These are phyloP conservation scores for Halictus quadricinctus DNA, from an alignment of 2,888 invertebrate genomes.

Conservation along the genomic window DNA sequence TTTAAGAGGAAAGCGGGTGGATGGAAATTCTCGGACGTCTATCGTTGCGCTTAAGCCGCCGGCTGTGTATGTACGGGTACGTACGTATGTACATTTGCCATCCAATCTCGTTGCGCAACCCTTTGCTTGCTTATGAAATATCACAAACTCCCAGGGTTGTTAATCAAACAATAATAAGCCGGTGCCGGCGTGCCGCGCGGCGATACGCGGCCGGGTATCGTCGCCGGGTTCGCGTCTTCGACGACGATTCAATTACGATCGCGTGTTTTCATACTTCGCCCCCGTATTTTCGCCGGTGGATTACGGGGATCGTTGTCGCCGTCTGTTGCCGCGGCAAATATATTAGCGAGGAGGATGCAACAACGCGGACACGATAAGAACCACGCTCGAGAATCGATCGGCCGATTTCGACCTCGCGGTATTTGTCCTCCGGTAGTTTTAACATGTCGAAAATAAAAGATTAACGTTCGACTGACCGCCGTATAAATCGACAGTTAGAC, in stretches of 20 bases:
- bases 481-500: neutral
- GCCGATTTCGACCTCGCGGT: neutral
- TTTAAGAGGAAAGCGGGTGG: conserved; percentile 32
- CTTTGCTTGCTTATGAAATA: conserved; percentile 72
- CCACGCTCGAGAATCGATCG: neutral
- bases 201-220: conserved; percentile 49
- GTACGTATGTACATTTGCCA: conserved; percentile 61
- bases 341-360: neutral
- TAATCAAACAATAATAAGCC: conserved; percentile 73
- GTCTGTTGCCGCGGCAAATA: neutral
- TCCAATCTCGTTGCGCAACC: conserved; percentile 69
- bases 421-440: too few species aligned
- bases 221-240: conserved; percentile 16
- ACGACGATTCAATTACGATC: conserved; percentile 56
- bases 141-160: conserved; percentile 68
- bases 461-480: too few species aligned
- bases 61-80: conserved; percentile 35
- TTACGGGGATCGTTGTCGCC: neutral
- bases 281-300: conserved; percentile 9
- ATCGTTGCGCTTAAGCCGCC: conserved; percentile 43
- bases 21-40: conserved; percentile 46
- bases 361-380: neutral
- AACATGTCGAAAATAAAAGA: too few species aligned
- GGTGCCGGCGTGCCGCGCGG: conserved; percentile 39
- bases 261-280: conserved; percentile 11